Conservation (phyloP, 1,140 invertebrate species). For the Euglossa dilemma region DNA sequence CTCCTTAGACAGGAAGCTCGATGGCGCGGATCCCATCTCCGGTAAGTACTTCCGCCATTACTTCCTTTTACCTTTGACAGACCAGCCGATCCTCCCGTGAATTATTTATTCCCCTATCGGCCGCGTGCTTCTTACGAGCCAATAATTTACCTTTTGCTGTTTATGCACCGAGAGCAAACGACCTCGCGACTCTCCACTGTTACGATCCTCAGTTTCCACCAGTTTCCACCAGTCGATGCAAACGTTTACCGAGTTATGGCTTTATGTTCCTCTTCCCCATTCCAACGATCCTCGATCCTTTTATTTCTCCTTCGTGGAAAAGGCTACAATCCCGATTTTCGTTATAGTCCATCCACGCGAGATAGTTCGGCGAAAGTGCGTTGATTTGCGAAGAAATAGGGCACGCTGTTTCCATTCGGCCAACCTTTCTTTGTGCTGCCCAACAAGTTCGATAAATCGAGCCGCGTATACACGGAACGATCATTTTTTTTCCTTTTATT, state of each 20-base stretch:
- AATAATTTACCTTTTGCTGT: slow-evolving; percentile 26
- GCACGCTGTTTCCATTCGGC: slow-evolving; percentile 8
- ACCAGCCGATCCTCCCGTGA: slow-evolving; percentile 51
- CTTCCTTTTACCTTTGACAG: slow-evolving; percentile 64
- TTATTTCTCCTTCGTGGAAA: neutral
- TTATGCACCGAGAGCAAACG: slow-evolving; percentile 1
- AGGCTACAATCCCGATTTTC: neutral
- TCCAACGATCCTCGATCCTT: neutral
- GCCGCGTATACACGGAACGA: neutral
- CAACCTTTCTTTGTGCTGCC: neutral
- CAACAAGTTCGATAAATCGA: slow-evolving; percentile 18
- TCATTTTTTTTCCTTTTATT: slow-evolving; percentile 11
- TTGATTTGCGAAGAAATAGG: slow-evolving; percentile 18
- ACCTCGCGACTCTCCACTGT: neutral
- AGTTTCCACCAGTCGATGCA: neutral
- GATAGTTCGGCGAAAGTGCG: neutral
- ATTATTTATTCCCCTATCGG: slow-evolving; percentile 61
- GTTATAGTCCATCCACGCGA: neutral
- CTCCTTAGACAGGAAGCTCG: slow-evolving; percentile 74
- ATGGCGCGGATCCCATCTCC: slow-evolving; percentile 74
- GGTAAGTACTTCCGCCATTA: slow-evolving; percentile 73
- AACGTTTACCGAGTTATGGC: slow-evolving; percentile 23
- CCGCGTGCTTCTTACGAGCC: neutral
- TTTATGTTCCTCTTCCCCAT: slow-evolving; percentile 6
- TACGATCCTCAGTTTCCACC: neutral